Conservation (phyloP, 2,797 vertebrate species). For the Epinephelus awoara region DNA sequence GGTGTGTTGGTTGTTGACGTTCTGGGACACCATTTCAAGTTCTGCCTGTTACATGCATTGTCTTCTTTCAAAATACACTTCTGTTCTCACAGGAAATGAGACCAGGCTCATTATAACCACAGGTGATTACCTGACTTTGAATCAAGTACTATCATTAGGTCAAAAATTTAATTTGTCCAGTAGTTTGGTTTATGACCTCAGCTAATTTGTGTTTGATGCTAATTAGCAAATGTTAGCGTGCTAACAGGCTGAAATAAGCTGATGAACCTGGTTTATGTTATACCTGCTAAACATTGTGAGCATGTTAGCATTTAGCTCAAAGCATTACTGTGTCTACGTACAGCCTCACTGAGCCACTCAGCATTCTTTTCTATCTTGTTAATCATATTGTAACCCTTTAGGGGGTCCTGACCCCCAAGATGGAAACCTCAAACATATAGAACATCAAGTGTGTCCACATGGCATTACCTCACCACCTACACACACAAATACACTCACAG, state of each 20-base stretch:
- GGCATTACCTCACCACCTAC: conserved; percentile 2
- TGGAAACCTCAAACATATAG: not conserved
- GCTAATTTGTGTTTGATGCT: not conserved
- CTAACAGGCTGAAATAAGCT: not conserved
- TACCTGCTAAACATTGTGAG: not conserved
- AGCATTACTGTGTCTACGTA: not conserved
- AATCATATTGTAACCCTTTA: not conserved
- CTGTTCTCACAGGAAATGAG: too few relatives aligned
- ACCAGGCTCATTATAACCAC: not conserved
- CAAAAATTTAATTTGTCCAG: too few relatives aligned
- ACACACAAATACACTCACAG: conserved; percentile 30
- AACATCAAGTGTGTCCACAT: conserved; percentile 10
- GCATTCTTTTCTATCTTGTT: conserved; percentile 1
- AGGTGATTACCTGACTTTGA: not conserved
- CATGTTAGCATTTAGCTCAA: conserved; percentile 5
- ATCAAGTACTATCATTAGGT: not conserved
- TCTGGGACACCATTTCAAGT: too few relatives aligned
- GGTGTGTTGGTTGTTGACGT: too few relatives aligned
- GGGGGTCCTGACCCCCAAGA: not conserved
- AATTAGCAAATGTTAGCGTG: not conserved
- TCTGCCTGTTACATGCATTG: too few relatives aligned
- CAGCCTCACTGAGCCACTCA: not conserved
- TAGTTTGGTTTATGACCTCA: not conserved
- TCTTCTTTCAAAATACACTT: too few relatives aligned
- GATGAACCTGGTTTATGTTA: not conserved